Percentiles rank a stretch among this genome's conserved stretches.
Conservation (phyloP, 2,113 vertebrate species). For the Passer montanus region DNA sequence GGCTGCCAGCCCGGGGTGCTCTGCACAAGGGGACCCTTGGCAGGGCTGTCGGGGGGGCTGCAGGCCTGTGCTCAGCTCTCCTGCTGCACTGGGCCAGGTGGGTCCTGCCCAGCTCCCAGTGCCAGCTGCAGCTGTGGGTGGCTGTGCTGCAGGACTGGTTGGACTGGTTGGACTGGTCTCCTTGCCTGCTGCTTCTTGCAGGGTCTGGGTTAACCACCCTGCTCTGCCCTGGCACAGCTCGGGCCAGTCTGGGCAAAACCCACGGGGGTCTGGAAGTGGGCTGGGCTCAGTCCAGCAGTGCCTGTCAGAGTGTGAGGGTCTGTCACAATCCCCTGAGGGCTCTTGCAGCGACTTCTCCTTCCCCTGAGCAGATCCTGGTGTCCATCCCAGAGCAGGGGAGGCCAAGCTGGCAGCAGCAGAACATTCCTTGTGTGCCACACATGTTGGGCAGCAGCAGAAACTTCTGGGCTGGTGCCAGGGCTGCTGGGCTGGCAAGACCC, state of each 20-base stretch:
- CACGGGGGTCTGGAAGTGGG: background rate
- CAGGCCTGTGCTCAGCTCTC: background rate
- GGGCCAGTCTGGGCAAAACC: background rate
- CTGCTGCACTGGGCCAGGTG: background rate
- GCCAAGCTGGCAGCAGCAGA: background rate
- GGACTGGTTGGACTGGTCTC: slow-evolving; percentile 46
- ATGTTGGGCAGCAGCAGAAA: background rate
- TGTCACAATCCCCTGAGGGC: background rate
- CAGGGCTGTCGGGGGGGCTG: too few species aligned
- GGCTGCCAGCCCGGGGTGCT: accelerated
- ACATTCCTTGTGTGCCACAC: background rate
- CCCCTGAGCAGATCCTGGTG: background rate
- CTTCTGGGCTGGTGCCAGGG: background rate
- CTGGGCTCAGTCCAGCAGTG: background rate
- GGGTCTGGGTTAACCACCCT: background rate
- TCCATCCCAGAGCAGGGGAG: background rate
- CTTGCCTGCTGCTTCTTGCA: slow-evolving; percentile 52
- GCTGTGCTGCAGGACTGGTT: slow-evolving; percentile 26
- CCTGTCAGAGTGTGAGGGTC: background rate
- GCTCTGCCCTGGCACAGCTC: background rate
- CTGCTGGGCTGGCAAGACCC: background rate
- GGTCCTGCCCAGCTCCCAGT: background rate
- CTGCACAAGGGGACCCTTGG: accelerated
- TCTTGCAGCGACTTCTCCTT: accelerated
- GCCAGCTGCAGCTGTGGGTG: background rate